Evolutionary conservation across 1,140 invertebrate species (phyloP), one percentile per base, ranked within the genome.

Genomic region (Drosophila pruinosa): DNA sequence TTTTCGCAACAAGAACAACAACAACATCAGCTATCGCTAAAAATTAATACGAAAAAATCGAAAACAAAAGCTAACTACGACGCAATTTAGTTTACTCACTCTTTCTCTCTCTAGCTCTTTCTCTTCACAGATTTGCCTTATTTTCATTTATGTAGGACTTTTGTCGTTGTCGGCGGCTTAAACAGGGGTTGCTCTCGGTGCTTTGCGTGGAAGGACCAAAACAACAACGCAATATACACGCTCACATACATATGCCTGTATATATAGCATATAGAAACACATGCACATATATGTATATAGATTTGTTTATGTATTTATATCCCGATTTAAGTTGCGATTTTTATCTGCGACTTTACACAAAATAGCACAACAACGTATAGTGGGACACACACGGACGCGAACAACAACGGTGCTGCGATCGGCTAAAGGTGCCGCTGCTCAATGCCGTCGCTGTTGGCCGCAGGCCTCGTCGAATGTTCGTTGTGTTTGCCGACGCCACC

Each of bases 71-170:
- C 65, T 75, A 89, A 89, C 81, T 89, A 86, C 86, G 86, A 82
- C 86, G 86, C 86, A 89, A 90, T 89, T 82, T 48, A 53, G 52
- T 88, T 88, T 89, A 89, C 86, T 89, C 86, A 89, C 71, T 68
- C 78, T 76, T 56, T 67, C 52, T 48, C 52, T 48, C 21, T 41
- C 26, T 43, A 12, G 26, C 19, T 24, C 53, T 39, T 26, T 67
- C 50, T 68, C 31, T 22, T 34, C 43, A 4, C 50, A 54, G 50
- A 73, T 69, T 73, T 73, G 24, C 15, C 58, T 61, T 59, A 45
- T 72, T 61, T 61, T 61, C 48, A 21, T 68, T 54, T 65, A n/a
- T n/a, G n/a, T n/a, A 52, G 54, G 22, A 24, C 36, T 61, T 58
- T 61, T 61, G 58, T 38, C 28, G 48, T 17, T 43, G n/a, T n/a